A percentile compares a stretch with the other conserved stretches of the same genome.
phyloP scores from a whole-genome alignment of 2,888 invertebrate genomes.

The Drosophila tripunctata region DNA sequence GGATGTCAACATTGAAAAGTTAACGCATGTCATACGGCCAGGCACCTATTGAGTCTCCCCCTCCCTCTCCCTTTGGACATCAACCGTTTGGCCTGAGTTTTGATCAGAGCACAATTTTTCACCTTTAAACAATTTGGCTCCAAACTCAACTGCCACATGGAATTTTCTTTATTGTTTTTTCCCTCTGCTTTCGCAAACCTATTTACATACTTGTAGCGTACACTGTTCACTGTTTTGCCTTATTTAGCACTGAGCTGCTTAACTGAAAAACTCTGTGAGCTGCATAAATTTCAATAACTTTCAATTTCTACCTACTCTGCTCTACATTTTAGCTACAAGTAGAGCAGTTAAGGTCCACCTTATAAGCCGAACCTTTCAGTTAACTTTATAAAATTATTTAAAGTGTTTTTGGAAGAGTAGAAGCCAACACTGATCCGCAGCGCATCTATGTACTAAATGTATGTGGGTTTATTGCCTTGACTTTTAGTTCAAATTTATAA shows the following conservation, averaged over 20 bases:
- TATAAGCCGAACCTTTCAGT: too few species aligned
- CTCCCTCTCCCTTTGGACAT: background rate
- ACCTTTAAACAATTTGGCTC: constrained; percentile 62
- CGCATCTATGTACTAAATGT: too few species aligned
- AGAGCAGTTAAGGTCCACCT: too few species aligned
- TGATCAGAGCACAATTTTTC: constrained; percentile 59
- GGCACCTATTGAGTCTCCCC: constrained; percentile 8
- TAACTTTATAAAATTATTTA: too few species aligned
- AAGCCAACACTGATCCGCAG: background rate
- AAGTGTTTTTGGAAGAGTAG: too few species aligned
- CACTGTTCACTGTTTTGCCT: too few species aligned
- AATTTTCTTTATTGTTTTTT: constrained; percentile 44
- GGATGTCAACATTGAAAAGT: constrained; percentile 58
- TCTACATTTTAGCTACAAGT: too few species aligned
- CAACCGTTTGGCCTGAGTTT: constrained; percentile 34
- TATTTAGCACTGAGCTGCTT: background rate
- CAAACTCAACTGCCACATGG: constrained; percentile 21
- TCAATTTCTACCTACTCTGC: background rate
- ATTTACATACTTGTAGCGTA: constrained; percentile 19
- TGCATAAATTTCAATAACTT: constrained; percentile 7
- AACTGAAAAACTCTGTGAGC: constrained; percentile 30
- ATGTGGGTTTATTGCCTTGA: background rate
- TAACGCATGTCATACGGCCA: constrained; percentile 57
- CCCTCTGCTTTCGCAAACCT: constrained; percentile 37
- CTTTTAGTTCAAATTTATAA: background rate